These are phyloP conservation scores for Onthophagus sagittarius DNA, from an alignment of 2,888 invertebrate species.

Conservation along the genomic window DNA sequence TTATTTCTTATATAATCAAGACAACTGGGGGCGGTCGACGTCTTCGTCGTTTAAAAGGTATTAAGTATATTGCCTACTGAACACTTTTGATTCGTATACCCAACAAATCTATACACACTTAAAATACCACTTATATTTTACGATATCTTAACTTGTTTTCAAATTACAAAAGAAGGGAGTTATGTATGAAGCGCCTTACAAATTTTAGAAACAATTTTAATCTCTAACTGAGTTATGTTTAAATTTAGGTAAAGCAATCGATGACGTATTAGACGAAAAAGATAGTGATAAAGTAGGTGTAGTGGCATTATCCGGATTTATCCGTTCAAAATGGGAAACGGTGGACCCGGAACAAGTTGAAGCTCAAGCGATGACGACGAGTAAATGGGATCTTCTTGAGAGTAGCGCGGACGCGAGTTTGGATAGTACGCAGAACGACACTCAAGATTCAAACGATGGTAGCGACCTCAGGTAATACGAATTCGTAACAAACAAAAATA, in stretches of 20 bases:
- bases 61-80: no score
- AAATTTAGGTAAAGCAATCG: slow-evolving; percentile 38
- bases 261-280: slow-evolving; percentile 31
- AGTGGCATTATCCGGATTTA: slow-evolving; percentile 64
- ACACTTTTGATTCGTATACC: no score
- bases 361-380: slow-evolving; percentile 80
- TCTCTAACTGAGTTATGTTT: neutral
- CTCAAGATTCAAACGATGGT: slow-evolving; percentile 45
- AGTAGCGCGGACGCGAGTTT: slow-evolving; percentile 45
- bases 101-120: no score
- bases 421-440: slow-evolving; percentile 44
- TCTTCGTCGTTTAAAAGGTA: no score
- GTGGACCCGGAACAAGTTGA: slow-evolving; percentile 84
- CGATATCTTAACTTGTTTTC: no score
- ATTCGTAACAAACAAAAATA: slow-evolving; percentile 1
- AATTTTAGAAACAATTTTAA: slow-evolving; percentile 13
- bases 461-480: slow-evolving; percentile 42
- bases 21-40: no score
- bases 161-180: no score
- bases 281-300: slow-evolving; percentile 39
- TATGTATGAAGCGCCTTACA: no score
- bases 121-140: no score
- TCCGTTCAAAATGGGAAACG: slow-evolving; percentile 95
- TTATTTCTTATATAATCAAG: no score
- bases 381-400: slow-evolving; percentile 82